Percentiles rank a stretch among this genome's conserved stretches.
Evolutionary conservation across 2,888 invertebrate species (phyloP).

Genomic region (Eupithecia inturbata): DNA sequence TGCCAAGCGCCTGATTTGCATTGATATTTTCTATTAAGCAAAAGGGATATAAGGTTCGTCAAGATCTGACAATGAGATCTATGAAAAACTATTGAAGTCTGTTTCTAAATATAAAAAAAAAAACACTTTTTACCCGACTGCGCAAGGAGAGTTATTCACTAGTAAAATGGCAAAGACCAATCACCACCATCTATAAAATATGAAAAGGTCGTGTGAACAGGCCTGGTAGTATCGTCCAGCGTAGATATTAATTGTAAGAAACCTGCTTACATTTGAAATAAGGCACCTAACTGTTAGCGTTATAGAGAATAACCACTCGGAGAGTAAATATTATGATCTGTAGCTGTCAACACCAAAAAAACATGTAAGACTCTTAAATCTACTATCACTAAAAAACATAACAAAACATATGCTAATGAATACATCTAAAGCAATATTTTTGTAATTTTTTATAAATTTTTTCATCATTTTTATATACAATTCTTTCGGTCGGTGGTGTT

Average conservation of each 20-base stretch:
- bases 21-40: not conserved
- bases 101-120: not conserved
- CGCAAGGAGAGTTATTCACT: too few species aligned
- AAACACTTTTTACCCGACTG: too few species aligned
- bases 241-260: conserved; percentile 15
- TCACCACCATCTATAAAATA: not conserved
- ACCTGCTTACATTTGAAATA: conserved; percentile 23
- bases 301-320: conserved; percentile 25
- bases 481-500: conserved; percentile 31
- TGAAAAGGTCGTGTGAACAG: not conserved
- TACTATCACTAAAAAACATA: conserved; percentile 51
- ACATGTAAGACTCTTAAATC: conserved; percentile 35
- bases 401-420: conserved; percentile 42
- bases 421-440: conserved; percentile 43
- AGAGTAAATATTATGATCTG: conserved; percentile 19
- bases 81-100: not conserved
- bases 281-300: conserved; percentile 23
- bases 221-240: conserved; percentile 16
- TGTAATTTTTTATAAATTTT: conserved; percentile 32
- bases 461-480: conserved; percentile 32
- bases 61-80: not conserved
- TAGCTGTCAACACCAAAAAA: conserved; percentile 29
- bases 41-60: not conserved
- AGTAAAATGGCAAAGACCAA: conserved; percentile 1
- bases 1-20: not conserved